Base-by-base conservation (phyloP, 2,113 vertebrate genomes). In the Coreoperca whiteheadi region DNA sequence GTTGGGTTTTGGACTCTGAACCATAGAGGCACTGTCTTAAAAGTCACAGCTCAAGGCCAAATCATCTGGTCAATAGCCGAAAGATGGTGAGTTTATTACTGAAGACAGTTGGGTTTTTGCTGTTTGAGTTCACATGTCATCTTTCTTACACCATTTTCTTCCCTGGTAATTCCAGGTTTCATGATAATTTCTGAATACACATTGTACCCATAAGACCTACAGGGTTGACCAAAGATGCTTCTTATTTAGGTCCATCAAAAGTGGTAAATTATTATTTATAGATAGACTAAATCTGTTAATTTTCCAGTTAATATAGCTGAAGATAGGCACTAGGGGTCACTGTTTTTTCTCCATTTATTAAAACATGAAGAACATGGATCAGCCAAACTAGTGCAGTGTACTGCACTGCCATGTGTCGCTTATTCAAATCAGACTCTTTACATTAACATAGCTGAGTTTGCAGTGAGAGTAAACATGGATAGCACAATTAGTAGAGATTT, bases 191-290 rank as follows among this genome's bases (percentile, higher is more conserved):
- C 37, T 51, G 53, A 53, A 79, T 8, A 74, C 28, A 75, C 21
- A 12, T 20, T 64, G 39, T 65, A 78, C 12, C 12, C 76, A 11
- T 23, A 20, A 70, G 34, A 77, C 39, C 28, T n/a, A 32, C 61
- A 74, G 39, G 74, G 34, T 28, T 76, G 68, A 87, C 88, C 85
- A 92, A 91, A 92, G 87, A 92, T 54, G 48, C 23, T 54, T 75
- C 41, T 72, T 46, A 25, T 57, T 77, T 75, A 34, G 28, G 69
- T 75, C 73, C 81, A 73, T 68, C 4, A 30, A 53, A 54, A 28
- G 12, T 56, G n/a, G 12, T 60, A 28, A 34, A 66, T 66, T 48
- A 30, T 51, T 76, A 10, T 77, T 68, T 66, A 20, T 66, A 39
- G 43, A 54, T 20, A 54, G 67, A 28, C 3, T 23, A 46, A 46